These are phyloP conservation scores for Grus americana DNA, from an alignment of 2,113 vertebrate genomes.

Conservation along the genomic window DNA sequence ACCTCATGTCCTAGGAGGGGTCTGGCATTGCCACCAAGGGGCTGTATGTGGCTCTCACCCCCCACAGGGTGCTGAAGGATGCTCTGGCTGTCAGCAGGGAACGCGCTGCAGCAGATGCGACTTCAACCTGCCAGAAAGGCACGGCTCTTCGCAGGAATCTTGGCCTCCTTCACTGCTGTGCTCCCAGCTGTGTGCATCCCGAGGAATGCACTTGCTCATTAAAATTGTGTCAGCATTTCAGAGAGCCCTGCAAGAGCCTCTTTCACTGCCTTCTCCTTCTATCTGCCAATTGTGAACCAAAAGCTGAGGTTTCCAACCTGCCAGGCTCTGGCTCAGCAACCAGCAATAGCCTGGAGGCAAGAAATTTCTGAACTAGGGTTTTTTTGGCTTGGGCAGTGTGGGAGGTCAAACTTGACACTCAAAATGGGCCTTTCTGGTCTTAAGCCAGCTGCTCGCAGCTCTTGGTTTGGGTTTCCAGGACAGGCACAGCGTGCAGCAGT, in stretches of 20 bases:
- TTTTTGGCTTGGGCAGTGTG: background rate
- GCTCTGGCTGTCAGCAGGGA: background rate
- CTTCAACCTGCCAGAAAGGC: background rate
- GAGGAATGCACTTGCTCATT: slow-evolving; percentile 29
- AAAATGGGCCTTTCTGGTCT: background rate
- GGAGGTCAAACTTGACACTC: background rate
- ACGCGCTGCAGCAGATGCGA: background rate
- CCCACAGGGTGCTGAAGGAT: background rate
- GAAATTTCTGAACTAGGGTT: background rate
- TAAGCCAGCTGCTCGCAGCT: background rate
- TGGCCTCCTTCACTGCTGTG: background rate
- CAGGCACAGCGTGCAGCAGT: background rate
- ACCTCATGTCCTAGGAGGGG: background rate
- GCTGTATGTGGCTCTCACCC: background rate
- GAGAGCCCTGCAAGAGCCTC: background rate
- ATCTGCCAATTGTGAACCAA: background rate
- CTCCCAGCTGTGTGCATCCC: background rate
- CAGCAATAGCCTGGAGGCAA: background rate
- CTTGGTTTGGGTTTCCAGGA: background rate
- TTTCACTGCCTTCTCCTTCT: background rate
- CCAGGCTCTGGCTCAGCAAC: background rate
- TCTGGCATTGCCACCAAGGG: background rate
- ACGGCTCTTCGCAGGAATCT: background rate
- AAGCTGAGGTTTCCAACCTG: background rate
- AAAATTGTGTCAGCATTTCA: background rate